phyloP scores from a whole-genome alignment of 2,888 invertebrate genomes.

The Elegia similella region DNA sequence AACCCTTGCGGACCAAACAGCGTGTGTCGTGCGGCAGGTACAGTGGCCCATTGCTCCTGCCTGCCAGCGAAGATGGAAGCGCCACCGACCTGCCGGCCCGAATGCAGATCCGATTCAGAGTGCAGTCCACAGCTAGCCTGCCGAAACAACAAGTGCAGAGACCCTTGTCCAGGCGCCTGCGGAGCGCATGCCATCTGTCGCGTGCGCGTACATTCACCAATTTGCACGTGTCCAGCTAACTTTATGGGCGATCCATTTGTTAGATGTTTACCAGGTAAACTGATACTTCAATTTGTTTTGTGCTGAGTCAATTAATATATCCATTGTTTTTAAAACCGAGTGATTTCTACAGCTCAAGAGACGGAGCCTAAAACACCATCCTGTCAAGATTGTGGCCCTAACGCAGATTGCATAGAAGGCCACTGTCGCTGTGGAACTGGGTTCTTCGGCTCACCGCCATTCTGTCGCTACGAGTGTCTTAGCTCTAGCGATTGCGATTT shows the following conservation, averaged over 20 bases:
- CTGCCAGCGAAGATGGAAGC: slow-evolving; percentile 84
- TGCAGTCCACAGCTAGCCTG: slow-evolving; percentile 85
- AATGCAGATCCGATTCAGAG: slow-evolving; percentile 86
- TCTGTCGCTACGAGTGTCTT: slow-evolving; percentile 87
- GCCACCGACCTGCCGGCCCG: slow-evolving; percentile 90
- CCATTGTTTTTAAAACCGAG: slow-evolving; percentile 8
- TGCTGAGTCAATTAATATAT: neutral
- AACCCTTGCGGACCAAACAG: slow-evolving; percentile 88
- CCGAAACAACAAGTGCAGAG: slow-evolving; percentile 84
- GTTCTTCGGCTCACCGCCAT: slow-evolving; percentile 87
- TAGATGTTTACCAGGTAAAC: slow-evolving; percentile 83
- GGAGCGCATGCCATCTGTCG: slow-evolving; percentile 88
- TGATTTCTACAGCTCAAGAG: slow-evolving; percentile 45
- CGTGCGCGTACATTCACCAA: slow-evolving; percentile 88
- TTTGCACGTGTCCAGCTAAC: slow-evolving; percentile 86
- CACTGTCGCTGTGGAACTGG: slow-evolving; percentile 85
- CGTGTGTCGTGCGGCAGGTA: slow-evolving; percentile 84
- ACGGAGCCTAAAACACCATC: slow-evolving; percentile 73
- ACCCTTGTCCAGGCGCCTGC: slow-evolving; percentile 89
- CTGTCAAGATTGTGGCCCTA: slow-evolving; percentile 88
- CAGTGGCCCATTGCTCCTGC: slow-evolving; percentile 86
- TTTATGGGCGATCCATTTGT: slow-evolving; percentile 89
- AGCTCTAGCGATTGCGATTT: slow-evolving; percentile 87
- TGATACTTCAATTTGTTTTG: neutral
- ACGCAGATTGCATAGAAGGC: slow-evolving; percentile 86